Evolutionary conservation across 1,140 invertebrate genomes (phyloP).

Genomic region (Procambarus virginalis): DNA sequence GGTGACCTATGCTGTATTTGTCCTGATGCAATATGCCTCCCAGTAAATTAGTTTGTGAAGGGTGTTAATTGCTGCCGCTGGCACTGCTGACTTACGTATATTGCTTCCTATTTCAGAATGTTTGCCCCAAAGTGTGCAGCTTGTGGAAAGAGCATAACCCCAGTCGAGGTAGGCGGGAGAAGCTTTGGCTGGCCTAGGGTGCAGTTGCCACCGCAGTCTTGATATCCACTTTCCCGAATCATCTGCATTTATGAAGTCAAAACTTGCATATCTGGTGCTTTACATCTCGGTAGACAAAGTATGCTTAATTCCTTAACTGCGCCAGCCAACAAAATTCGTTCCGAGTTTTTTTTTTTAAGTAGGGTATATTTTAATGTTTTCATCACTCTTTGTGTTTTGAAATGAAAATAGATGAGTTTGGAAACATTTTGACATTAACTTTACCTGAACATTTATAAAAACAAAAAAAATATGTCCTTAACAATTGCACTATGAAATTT

Average conservation of each 20-base stretch:
- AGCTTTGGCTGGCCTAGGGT: conserved; percentile 10
- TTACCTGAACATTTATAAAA: no score
- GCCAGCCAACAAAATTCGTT: not conserved
- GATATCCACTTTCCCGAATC: not conserved
- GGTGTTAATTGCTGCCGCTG: conserved; percentile 23
- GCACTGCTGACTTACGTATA: conserved; percentile 35
- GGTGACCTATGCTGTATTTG: not conserved
- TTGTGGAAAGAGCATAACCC: conserved; percentile 93
- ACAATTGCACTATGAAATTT: no score
- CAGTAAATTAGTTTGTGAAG: not conserved
- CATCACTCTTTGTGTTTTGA: no score
- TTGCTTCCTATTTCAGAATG: conserved; percentile 78
- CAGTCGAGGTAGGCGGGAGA: conserved; percentile 79
- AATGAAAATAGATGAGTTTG: no score
- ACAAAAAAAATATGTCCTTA: no score
- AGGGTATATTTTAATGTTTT: no score
- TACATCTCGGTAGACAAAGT: not conserved
- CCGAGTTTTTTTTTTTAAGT: no score
- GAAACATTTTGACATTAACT: no score
- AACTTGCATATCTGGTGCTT: not conserved
- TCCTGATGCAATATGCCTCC: not conserved
- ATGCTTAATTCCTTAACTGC: not conserved
- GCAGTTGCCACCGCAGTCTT: not conserved
- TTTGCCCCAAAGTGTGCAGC: conserved; percentile 98
- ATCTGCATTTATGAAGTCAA: not conserved